Percentiles rank a stretch among this genome's conserved stretches.
These are phyloP conservation scores for Brachylomia viminalis DNA, from an alignment of 2,888 invertebrate genomes.

Conservation along the genomic window DNA sequence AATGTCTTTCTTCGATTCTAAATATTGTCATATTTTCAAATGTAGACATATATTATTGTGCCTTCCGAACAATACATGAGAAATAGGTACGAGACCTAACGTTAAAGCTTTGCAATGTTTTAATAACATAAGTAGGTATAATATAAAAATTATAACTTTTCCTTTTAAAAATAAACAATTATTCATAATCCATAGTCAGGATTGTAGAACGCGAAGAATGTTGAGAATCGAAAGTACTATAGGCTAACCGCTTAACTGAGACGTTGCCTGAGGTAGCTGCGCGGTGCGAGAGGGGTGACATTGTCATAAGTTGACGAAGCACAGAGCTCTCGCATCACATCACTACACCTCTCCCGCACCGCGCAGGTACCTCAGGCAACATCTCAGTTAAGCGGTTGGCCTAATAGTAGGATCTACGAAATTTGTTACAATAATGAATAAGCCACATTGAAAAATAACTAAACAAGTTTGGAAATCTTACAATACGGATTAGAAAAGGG, in stretches of 20 bases:
- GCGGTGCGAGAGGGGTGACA: too few species aligned
- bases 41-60: not conserved
- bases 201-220: not conserved
- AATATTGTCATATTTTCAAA: not conserved
- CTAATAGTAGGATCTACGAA: not conserved
- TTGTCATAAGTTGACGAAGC: too few species aligned
- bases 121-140: constrained; percentile 14
- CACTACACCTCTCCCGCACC: too few species aligned
- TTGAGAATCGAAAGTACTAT: not conserved
- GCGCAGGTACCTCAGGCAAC: too few species aligned
- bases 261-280: too few species aligned
- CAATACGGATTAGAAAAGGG: not conserved
- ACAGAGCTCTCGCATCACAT: too few species aligned
- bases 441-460: not conserved
- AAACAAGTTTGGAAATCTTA: not conserved
- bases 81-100: not conserved
- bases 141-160: not conserved
- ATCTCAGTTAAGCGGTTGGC: too few species aligned
- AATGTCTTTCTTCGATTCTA: not conserved
- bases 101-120: constrained; percentile 14
- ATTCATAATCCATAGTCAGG: not conserved
- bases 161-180: constrained; percentile 4
- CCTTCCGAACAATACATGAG: not conserved
- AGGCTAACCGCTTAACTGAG: too few species aligned
- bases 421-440: not conserved